phyloP scores from a whole-genome alignment of 2,113 vertebrate species.

The Thunnus thynnus region DNA sequence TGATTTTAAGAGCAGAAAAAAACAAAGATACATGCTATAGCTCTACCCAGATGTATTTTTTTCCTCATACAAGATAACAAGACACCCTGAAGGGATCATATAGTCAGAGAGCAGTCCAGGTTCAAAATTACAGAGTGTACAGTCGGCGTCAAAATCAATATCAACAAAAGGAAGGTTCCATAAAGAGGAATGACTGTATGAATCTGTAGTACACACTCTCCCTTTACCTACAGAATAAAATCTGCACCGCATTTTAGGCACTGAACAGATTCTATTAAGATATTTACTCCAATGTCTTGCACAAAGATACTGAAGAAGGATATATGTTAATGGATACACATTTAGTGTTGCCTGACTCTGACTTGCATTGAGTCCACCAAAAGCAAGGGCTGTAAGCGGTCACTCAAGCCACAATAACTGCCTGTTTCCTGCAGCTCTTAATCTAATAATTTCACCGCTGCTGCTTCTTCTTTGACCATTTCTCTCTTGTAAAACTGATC shows the following conservation, averaged over 20 bases:
- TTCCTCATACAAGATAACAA: constrained; percentile 9
- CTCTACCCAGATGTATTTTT: background rate
- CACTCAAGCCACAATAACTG: background rate
- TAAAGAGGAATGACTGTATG: constrained; percentile 34
- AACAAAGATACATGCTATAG: background rate
- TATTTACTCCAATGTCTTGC: background rate
- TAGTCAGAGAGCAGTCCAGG: constrained; percentile 35
- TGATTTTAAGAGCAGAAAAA: constrained; percentile 28
- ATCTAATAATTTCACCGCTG: background rate
- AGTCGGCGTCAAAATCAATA: constrained; percentile 70
- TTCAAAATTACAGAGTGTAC: constrained; percentile 57
- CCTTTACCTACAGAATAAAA: constrained; percentile 11
- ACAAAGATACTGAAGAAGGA: background rate
- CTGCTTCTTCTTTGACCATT: background rate
- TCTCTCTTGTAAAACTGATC: background rate
- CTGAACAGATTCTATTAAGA: background rate
- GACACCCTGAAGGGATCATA: constrained; percentile 57
- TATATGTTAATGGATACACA: background rate
- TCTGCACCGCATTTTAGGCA: background rate
- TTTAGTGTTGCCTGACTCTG: too few species aligned
- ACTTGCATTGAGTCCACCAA: too few species aligned
- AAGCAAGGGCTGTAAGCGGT: background rate
- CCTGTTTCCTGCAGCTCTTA: background rate
- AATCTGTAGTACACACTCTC: constrained; percentile 17
- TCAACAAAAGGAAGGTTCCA: constrained; percentile 49